Evolutionary conservation across 2,888 invertebrate genomes (phyloP), one percentile per base, ranked within the genome.

Genomic region (Apomyelois bistriatella): DNA sequence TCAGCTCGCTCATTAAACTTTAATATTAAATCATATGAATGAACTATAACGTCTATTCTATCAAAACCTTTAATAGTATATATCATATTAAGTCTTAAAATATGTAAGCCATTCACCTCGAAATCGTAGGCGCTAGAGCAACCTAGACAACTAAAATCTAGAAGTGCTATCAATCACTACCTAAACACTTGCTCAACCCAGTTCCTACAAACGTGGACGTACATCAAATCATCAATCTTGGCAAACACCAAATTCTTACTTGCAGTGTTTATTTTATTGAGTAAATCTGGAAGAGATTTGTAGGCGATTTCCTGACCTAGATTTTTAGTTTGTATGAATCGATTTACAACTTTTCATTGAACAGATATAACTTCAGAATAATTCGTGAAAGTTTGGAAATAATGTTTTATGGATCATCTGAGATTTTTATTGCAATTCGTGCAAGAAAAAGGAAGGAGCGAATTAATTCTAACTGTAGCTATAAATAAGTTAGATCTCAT

Each of bases 221-320:
- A 13, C 37, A 15, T 38, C 37, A 6, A 40, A 1, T 16, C 7
- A 40, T 40, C 15, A 8, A 40, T 40, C 40, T 16, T 9, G 9
- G 13, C 10, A 13, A 40, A 15, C 16, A 16, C 40, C 16, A 13
- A 13, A 13, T 15, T 16, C 16, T 9, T 32, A 41, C 40, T 15
- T n/a, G n/a, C 41, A 17, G 10, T 35, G 46, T 46, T 46, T 46
- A 46, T 46, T 15, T 46, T 46, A 46, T 46, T 13, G 35, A 46
- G 46, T 32, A 6, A 8, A 28, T 4, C 30, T 32, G 32, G 10
- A 46, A 9, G 12, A 43, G 42, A 35, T 32, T 35, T 32, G 46
- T 46, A 15, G 46, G 32, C 46, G 46, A 46, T 46, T 46, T 46
- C 35, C 32, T 46, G 12, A 32, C 46, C 46, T 16, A 7, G 10